These are phyloP conservation scores for Sialis fuliginosa DNA, from an alignment of 2,888 invertebrate species.

Conservation along the genomic window DNA sequence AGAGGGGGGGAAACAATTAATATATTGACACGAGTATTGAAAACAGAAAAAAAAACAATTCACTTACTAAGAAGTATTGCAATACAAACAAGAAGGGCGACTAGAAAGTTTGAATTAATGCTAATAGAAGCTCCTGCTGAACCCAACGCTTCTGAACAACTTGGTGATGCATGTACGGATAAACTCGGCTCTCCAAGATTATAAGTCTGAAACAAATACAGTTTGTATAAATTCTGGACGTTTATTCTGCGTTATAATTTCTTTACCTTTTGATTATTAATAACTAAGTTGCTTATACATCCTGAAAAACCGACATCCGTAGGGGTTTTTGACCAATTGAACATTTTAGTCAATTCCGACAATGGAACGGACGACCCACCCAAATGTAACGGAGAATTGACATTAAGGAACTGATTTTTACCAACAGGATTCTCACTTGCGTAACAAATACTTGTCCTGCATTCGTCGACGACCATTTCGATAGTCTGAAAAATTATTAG, in stretches of 20 bases:
- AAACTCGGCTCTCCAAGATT: conserved; percentile 72
- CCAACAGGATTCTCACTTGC: conserved; percentile 18
- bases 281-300: conserved; percentile 76
- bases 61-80: conserved; percentile 65
- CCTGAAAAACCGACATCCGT: conserved; percentile 61
- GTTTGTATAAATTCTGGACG: neutral
- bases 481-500: conserved; percentile 28
- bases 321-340: conserved; percentile 54
- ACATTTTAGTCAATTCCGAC: conserved; percentile 35
- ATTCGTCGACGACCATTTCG: conserved; percentile 63
- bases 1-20: conserved; percentile 7
- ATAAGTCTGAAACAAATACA: conserved; percentile 42
- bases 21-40: neutral
- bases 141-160: conserved; percentile 54
- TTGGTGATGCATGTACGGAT: conserved; percentile 48
- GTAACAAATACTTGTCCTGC: conserved; percentile 28
- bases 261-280: conserved; percentile 45
- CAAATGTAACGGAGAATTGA: conserved; percentile 78
- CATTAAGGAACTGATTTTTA: conserved; percentile 24
- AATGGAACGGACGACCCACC: conserved; percentile 57
- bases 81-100: conserved; percentile 78
- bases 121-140: conserved; percentile 59
- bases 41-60: neutral
- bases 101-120: conserved; percentile 71
- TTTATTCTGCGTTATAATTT: neutral